These are phyloP conservation scores for Campylomormyrus numenius DNA, from an alignment of 2,113 vertebrate genomes.

Conservation along the genomic window DNA sequence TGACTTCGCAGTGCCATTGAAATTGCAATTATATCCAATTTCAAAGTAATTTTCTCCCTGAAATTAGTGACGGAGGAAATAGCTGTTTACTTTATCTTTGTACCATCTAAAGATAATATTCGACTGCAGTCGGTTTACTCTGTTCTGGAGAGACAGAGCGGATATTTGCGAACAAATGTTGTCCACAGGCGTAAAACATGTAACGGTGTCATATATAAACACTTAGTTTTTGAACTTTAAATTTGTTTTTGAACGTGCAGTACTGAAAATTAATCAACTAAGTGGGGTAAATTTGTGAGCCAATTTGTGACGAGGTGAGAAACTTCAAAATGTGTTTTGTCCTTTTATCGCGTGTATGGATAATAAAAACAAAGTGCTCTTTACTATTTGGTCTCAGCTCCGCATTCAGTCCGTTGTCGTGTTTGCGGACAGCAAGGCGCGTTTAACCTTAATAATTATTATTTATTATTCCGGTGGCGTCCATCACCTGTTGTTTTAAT, in stretches of 20 bases:
- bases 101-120: not conserved
- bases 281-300: not conserved
- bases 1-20: not conserved
- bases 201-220: not conserved
- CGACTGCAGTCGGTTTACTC: not conserved
- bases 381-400: not conserved
- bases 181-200: not conserved
- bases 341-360: not conserved
- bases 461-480: not conserved
- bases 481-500: not conserved
- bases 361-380: not conserved
- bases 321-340: not conserved
- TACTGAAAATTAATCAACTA: not conserved
- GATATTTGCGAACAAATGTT: not conserved
- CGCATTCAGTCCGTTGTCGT: not conserved
- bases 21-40: constrained; percentile 12
- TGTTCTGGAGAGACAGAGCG: not conserved
- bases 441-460: not conserved
- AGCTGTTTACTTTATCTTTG: constrained; percentile 4
- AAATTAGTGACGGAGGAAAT: constrained; percentile 6
- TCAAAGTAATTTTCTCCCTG: not conserved
- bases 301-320: not conserved
- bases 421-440: not conserved
- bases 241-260: not conserved
- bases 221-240: not conserved